Conservation (phyloP, 2,888 invertebrate species). For the Noctua janthina region DNA sequence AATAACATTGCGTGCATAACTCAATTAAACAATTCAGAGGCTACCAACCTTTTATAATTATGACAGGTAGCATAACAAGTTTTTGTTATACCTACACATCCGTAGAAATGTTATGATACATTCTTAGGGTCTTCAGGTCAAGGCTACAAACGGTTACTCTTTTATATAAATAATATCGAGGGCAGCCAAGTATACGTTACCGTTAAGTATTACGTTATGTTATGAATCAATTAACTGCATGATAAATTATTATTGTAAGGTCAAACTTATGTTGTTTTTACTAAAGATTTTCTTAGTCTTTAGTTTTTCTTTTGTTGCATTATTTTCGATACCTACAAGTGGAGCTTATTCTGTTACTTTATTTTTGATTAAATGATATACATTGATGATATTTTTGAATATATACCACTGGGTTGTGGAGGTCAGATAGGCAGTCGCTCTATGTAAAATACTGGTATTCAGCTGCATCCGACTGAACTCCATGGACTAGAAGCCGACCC, state of each 20-base stretch:
- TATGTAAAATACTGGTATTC: too few species aligned
- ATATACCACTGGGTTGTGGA: too few species aligned
- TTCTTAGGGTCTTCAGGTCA: constrained; percentile 35
- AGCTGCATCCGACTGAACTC: too few species aligned
- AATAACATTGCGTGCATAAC: not conserved
- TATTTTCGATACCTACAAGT: not conserved
- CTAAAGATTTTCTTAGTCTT: not conserved
- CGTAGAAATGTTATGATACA: too few species aligned
- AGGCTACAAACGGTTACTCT: constrained; percentile 18
- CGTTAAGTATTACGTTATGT: constrained; percentile 25
- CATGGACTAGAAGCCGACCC: too few species aligned
- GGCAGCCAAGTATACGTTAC: constrained; percentile 28
- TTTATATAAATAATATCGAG: constrained; percentile 26
- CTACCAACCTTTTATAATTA: not conserved
- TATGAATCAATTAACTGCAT: constrained; percentile 42
- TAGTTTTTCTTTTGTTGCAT: too few species aligned
- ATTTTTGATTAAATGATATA: not conserved
- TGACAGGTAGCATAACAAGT: not conserved
- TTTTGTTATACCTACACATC: not conserved
- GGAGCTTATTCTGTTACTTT: not conserved
- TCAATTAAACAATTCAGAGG: not conserved
- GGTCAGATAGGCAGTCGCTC: too few species aligned
- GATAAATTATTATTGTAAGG: constrained; percentile 20
- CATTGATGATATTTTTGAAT: too few species aligned
- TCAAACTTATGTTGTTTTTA: constrained; percentile 15